phyloP scores from a whole-genome alignment of 2,797 vertebrate genomes.

The Sparidentex hasta region DNA sequence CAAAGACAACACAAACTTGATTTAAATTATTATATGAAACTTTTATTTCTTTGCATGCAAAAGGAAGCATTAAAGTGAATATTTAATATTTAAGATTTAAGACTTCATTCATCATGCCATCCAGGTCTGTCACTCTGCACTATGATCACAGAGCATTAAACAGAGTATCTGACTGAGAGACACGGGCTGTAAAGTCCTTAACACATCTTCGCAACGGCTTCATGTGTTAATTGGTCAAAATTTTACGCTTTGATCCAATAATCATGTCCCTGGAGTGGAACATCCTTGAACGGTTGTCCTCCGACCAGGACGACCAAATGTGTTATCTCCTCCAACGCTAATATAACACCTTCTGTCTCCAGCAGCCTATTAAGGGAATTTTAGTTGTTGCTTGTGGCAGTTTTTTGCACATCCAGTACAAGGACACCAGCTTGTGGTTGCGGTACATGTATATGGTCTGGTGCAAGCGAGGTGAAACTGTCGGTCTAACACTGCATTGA shows the following conservation, averaged over 20 bases:
- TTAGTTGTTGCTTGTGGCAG: slow-evolving; percentile 9
- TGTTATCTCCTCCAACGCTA: slow-evolving; percentile 26
- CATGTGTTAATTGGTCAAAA: background rate
- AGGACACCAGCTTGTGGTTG: slow-evolving; percentile 21
- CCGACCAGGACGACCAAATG: slow-evolving; percentile 12
- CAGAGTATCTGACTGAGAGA: background rate
- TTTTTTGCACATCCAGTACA: slow-evolving; percentile 29
- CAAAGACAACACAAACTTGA: background rate
- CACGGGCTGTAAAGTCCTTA: background rate
- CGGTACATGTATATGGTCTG: background rate
- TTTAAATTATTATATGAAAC: background rate
- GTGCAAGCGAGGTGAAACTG: background rate
- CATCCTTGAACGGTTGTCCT: slow-evolving; percentile 11
- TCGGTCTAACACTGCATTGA: background rate
- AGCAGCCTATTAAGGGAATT: slow-evolving; percentile 31
- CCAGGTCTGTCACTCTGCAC: background rate
- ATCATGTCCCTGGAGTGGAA: background rate
- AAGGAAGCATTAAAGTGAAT: background rate
- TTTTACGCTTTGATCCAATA: slow-evolving; percentile 12
- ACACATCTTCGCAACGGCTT: background rate
- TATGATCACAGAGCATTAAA: slow-evolving; percentile 1
- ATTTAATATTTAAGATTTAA: too few species aligned
- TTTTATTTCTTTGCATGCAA: background rate
- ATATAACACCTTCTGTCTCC: slow-evolving; percentile 36
- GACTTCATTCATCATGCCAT: slow-evolving; percentile 13